These are phyloP conservation scores for Troglohyphantes excavatus DNA, from an alignment of 2,888 invertebrate genomes.

Conservation along the genomic window DNA sequence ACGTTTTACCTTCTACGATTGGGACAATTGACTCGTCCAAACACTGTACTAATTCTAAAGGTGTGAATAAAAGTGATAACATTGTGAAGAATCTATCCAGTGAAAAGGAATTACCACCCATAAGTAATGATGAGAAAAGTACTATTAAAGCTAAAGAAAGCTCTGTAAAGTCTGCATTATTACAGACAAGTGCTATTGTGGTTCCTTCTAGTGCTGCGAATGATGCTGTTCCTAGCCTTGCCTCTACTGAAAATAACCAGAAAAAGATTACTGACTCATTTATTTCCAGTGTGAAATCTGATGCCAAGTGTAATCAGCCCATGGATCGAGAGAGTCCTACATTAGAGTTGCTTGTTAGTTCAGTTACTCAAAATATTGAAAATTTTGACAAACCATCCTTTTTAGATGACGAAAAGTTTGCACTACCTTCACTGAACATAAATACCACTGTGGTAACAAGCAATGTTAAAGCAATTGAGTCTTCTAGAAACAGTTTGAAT, in stretches of 20 bases:
- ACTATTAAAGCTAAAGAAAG: background rate
- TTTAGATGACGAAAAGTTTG: conserved; percentile 64
- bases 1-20: background rate
- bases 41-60: background rate
- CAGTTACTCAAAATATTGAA: conserved; percentile 52
- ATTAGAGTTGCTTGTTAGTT: conserved; percentile 28
- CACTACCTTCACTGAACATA: conserved; percentile 17
- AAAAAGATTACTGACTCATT: background rate
- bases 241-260: background rate
- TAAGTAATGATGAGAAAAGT: background rate
- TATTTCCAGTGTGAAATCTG: background rate
- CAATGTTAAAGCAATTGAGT: background rate
- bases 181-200: conserved; percentile 2
- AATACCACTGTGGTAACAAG: background rate
- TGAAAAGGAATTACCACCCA: background rate
- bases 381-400: conserved; percentile 34
- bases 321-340: conserved; percentile 41
- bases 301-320: background rate
- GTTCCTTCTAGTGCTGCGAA: background rate
- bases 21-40: background rate
- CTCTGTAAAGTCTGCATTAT: background rate
- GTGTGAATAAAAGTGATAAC: background rate
- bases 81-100: background rate
- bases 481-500: conserved; percentile 21
- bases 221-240: background rate